A percentile compares a stretch with the other conserved stretches of the same genome.
Conservation (phyloP, 2,888 invertebrate species). For the Ditula angustiorana region DNA sequence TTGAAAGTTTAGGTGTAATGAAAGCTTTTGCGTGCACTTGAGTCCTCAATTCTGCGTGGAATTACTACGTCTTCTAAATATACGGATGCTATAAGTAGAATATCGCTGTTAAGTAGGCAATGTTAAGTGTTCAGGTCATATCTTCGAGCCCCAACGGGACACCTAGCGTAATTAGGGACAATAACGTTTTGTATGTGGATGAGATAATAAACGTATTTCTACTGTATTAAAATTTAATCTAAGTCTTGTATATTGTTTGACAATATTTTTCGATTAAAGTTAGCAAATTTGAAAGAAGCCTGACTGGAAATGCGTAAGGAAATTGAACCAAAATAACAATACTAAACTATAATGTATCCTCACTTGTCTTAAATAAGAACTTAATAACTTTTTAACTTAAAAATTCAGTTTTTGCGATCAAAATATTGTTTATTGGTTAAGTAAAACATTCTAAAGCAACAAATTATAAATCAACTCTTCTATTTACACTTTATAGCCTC, state of each 20-base stretch:
- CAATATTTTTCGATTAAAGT: not conserved
- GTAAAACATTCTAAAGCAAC: too few relatives aligned
- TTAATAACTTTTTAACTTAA: too few relatives aligned
- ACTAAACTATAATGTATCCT: too few relatives aligned
- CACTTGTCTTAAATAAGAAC: too few relatives aligned
- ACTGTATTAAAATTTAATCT: constrained; percentile 46
- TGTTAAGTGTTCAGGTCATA: constrained; percentile 78
- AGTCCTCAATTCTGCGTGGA: not conserved
- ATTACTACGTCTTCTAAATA: constrained; percentile 23
- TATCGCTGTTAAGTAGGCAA: constrained; percentile 63
- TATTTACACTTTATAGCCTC: too few relatives aligned
- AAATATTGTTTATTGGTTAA: too few relatives aligned
- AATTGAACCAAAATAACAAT: not conserved
- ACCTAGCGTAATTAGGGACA: constrained; percentile 61
- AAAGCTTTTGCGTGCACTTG: too few relatives aligned
- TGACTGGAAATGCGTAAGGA: not conserved
- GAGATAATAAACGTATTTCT: constrained; percentile 54
- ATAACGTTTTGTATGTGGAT: constrained; percentile 69
- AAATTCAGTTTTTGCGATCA: too few relatives aligned
- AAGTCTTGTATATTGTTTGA: constrained; percentile 39
- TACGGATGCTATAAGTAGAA: constrained; percentile 29
- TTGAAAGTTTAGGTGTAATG: too few relatives aligned
- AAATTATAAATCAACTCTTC: too few relatives aligned
- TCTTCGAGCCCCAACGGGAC: constrained; percentile 61
- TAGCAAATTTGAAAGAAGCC: not conserved